Evolutionary conservation across 2,113 vertebrate species (phyloP), one percentile per base, ranked within the genome.

Genomic region (Eretmochelys imbricata): DNA sequence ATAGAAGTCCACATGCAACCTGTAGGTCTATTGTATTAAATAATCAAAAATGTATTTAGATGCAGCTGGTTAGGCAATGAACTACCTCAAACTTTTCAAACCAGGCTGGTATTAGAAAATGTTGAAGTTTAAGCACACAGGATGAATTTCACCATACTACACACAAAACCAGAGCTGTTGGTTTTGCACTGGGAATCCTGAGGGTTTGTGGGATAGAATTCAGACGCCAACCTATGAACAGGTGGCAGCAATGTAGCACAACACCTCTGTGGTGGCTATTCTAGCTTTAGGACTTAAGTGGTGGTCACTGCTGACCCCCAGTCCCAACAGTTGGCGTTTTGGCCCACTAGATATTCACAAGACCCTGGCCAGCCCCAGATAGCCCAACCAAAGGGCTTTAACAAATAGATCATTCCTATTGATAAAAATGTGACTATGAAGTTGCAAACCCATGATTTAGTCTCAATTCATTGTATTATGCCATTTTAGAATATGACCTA

Each of bases 1-100:
- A 95, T 9, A 92, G 80, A 76, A 65, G 80, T 95, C 95, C 96
- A 94, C 96, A 95, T 84, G 91, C 97, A 98, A 96, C 92, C 95
- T 96, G 95, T 87, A 96, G 94, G 62, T 91, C 93, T 95, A 96
- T 48, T 91, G 72, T 82, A 88, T 93, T 97, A 94, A 92, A 94
- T 96, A 96, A 93, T 87, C 5, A 1, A 87, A 82, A 96, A 90
- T 84, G 4, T 96, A 92, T 46, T 98, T 93, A 94, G 84, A 96
- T 90, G 90, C 86, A 97, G 96, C 20, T 89, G 90, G 87, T 92
- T 96, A 95, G 88, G 90, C 83, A 94, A 94, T 95, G 94, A 82
- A 59, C 91, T 91, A 83, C 54, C 90, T 87, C 87, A 94, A 93
- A 94, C 59, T 86, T 79, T 89, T 90, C 83, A 72, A 57, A 49